These are phyloP conservation scores for Liolophura sinensis DNA, from an alignment of 1,140 invertebrate species.

Conservation along the genomic window DNA sequence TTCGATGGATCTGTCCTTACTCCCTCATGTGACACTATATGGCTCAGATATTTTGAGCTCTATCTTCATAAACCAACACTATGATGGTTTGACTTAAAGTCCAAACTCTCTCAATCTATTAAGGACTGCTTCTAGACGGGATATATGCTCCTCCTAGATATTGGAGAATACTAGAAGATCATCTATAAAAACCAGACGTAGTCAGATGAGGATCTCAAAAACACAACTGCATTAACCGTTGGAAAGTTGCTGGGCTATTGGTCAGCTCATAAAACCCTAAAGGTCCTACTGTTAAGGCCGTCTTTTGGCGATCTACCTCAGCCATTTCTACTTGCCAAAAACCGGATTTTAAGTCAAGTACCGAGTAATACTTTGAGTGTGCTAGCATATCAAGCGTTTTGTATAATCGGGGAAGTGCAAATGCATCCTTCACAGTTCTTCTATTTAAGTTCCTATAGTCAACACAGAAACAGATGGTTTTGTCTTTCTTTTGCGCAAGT, in stretches of 20 bases:
- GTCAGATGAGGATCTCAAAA: conserved; percentile 16
- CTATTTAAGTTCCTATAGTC: too few relatives aligned
- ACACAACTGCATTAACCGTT: conserved; percentile 32
- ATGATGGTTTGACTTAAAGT: conserved; percentile 22
- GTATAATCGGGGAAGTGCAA: conserved; percentile 37
- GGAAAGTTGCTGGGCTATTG: conserved; percentile 30
- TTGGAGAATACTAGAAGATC: conserved; percentile 23
- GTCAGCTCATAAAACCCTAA: conserved; percentile 22
- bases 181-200: conserved; percentile 17
- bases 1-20: too few relatives aligned
- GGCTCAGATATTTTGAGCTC: too few relatives aligned
- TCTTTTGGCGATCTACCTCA: conserved; percentile 43
- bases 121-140: conserved; percentile 15
- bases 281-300: conserved; percentile 25
- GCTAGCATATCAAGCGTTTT: conserved; percentile 31
- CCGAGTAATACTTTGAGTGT: conserved; percentile 25
- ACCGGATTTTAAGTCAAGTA: conserved; percentile 33
- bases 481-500: conserved; percentile 21
- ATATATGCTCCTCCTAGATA: conserved; percentile 14
- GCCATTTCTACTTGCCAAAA: conserved; percentile 48
- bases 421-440: too few relatives aligned
- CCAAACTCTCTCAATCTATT: conserved; percentile 11
- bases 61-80: conserved; percentile 56
- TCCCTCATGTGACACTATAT: too few relatives aligned
- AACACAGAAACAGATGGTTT: conserved; percentile 40